These are phyloP conservation scores for Drosophila limbata DNA, from an alignment of 2,888 invertebrate species.

Conservation along the genomic window DNA sequence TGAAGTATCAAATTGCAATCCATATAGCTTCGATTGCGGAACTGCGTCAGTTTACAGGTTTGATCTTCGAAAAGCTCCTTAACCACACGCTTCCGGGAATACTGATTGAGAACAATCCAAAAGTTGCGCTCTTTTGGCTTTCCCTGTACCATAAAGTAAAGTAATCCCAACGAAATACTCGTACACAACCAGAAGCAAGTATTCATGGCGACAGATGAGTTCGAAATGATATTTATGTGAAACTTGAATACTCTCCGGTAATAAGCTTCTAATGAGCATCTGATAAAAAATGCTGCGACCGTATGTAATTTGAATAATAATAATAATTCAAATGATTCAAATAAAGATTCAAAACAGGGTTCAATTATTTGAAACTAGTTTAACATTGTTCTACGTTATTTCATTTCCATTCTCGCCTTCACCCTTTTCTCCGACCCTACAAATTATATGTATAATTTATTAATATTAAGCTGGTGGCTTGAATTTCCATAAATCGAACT, in stretches of 20 bases:
- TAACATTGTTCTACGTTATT: background rate
- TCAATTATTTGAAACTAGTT: background rate
- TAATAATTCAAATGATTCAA: too few species aligned
- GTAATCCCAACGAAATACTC: slow-evolving; percentile 14
- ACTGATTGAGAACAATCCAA: slow-evolving; percentile 28
- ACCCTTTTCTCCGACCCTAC: too few species aligned
- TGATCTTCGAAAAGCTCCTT: slow-evolving; percentile 16
- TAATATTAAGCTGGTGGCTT: too few species aligned
- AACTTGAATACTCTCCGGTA: background rate
- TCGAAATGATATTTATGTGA: background rate
- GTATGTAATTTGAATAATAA: background rate
- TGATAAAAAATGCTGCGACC: background rate
- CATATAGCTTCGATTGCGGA: slow-evolving; percentile 15
- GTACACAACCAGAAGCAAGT: slow-evolving; percentile 11
- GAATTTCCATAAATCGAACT: too few species aligned
- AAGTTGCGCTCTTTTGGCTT: slow-evolving; percentile 21
- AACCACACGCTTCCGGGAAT: background rate
- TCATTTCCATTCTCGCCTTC: too few species aligned
- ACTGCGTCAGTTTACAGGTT: slow-evolving; percentile 9
- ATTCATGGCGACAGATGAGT: slow-evolving; percentile 8
- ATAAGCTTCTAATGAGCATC: background rate
- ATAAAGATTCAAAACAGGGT: background rate
- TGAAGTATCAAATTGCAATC: slow-evolving; percentile 25
- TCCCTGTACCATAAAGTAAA: background rate
- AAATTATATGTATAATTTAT: too few species aligned